Evolutionary conservation across 64 coral and sea anemone genomes (phyloP).

Genomic region (Platygyra sinensis): DNA sequence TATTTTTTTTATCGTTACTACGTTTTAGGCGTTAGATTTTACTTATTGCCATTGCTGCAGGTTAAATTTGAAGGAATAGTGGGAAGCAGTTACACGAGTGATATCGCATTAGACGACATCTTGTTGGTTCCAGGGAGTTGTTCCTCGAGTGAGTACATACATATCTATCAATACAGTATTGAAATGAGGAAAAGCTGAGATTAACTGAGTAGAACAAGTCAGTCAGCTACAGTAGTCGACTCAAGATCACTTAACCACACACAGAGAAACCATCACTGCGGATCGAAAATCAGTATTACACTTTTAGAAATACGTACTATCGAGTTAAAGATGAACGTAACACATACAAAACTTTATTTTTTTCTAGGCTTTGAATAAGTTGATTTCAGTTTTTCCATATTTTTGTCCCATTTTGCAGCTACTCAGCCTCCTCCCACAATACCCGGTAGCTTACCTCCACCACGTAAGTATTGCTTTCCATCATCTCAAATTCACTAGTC

Average conservation of each 20-base stretch:
- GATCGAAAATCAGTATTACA: no score
- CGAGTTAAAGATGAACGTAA: no score
- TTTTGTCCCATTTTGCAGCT: neutral
- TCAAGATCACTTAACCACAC: no score
- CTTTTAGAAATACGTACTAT: no score
- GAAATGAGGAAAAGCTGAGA: no score
- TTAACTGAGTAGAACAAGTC: no score
- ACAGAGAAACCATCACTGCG: no score
- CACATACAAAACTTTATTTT: neutral
- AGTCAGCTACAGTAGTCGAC: no score
- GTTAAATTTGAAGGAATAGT: conserved; percentile 25
- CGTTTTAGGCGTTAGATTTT: no score
- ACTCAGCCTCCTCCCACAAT: neutral
- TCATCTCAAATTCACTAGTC: no score
- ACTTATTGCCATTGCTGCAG: neutral
- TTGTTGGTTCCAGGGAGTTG: neutral
- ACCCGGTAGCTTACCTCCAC: neutral
- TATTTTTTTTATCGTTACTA: no score
- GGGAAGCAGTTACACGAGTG: conserved; percentile 1
- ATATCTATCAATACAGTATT: no score
- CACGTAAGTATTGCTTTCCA: neutral
- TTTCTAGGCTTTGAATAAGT: neutral
- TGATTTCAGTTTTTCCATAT: neutral
- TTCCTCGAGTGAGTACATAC: neutral
- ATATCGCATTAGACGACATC: conserved; percentile 44